Conservation (phyloP, 2,888 invertebrate species). For the Heliconius sara region DNA sequence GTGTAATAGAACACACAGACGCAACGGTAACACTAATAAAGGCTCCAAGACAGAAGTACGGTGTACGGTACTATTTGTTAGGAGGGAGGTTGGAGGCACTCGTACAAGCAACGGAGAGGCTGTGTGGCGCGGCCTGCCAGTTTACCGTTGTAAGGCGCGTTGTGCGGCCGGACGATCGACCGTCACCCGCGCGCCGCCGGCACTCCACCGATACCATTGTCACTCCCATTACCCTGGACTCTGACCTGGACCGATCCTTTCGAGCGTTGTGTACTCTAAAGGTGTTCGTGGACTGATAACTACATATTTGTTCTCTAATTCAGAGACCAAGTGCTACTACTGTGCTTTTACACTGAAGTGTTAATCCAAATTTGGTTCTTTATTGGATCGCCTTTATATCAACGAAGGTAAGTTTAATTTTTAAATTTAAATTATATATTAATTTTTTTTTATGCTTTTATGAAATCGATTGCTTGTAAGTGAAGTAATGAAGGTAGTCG, state of each 20-base stretch:
- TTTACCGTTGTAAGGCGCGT: constrained; percentile 84
- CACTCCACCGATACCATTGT: constrained; percentile 55
- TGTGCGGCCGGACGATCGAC: constrained; percentile 80
- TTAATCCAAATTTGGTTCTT: constrained; percentile 77
- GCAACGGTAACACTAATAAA: constrained; percentile 72
- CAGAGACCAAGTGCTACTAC: constrained; percentile 78
- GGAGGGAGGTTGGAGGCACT: constrained; percentile 83
- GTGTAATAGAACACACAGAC: constrained; percentile 67
- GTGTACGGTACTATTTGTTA: constrained; percentile 83
- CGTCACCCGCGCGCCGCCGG: constrained; percentile 80
- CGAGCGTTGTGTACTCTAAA: constrained; percentile 60
- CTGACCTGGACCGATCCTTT: constrained; percentile 58
- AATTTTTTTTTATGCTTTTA: constrained; percentile 28
- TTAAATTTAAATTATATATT: constrained; percentile 27
- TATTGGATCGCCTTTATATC: constrained; percentile 77
- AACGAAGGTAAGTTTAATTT: constrained; percentile 66
- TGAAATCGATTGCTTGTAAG: constrained; percentile 40
- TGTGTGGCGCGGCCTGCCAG: constrained; percentile 78
- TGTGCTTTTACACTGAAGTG: constrained; percentile 80
- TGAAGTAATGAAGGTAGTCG: constrained; percentile 37
- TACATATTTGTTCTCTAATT: constrained; percentile 60
- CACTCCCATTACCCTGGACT: constrained; percentile 58
- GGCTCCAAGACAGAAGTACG: constrained; percentile 80
- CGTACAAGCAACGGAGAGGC: constrained; percentile 80
- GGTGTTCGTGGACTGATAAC: constrained; percentile 63